A percentile compares a stretch with the other conserved stretches of the same genome.
These are phyloP conservation scores for Tiaroga cobitis DNA, from an alignment of 2,797 vertebrate species.

Conservation along the genomic window DNA sequence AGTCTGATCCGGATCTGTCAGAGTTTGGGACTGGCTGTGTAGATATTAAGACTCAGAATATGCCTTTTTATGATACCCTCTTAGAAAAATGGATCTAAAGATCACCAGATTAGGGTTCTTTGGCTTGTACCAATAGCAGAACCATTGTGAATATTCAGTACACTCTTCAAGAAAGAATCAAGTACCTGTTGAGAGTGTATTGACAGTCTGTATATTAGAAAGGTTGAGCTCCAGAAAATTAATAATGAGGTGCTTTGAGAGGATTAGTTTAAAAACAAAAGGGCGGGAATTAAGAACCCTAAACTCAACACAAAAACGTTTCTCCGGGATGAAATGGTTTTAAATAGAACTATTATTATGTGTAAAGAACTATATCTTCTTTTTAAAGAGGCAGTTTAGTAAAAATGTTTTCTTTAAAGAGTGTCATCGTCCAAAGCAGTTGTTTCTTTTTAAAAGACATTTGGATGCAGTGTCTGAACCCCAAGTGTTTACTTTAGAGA, in stretches of 20 bases:
- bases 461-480: constrained; percentile 40
- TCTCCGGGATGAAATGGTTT: background rate
- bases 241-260: background rate
- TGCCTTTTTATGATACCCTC: background rate
- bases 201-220: background rate
- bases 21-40: background rate
- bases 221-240: background rate
- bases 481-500: constrained; percentile 53
- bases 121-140: background rate
- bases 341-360: background rate
- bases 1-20: background rate
- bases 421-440: background rate
- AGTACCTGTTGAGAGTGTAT: background rate
- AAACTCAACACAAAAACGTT: background rate
- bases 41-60: background rate
- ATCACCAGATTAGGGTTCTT: background rate
- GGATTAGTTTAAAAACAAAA: background rate
- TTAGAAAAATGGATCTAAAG: background rate
- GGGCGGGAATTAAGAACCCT: background rate
- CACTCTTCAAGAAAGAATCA: background rate
- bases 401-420: background rate
- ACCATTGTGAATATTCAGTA: background rate
- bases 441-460: constrained; percentile 44
- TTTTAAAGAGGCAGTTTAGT: background rate
- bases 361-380: background rate